These are phyloP conservation scores for Sus cebifrons DNA, from an alignment of 2,797 vertebrate species.

Conservation along the genomic window DNA sequence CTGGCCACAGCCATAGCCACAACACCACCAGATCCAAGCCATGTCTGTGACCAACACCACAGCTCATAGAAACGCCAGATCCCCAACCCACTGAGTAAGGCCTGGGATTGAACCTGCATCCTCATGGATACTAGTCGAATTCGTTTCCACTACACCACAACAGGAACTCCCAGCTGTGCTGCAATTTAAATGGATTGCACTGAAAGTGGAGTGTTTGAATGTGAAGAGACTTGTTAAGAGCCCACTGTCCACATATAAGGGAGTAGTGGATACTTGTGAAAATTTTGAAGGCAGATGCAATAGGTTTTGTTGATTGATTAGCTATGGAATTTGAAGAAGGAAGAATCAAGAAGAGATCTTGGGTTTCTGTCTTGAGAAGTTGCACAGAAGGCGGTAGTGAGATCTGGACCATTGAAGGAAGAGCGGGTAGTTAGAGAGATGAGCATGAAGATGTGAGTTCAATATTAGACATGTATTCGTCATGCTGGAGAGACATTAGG, in stretches of 20 bases:
- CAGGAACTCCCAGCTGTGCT: not conserved
- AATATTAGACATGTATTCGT: not conserved
- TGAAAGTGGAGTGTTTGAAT: not conserved
- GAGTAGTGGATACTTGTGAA: not conserved
- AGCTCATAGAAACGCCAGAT: too few relatives aligned
- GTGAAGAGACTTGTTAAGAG: slow-evolving; percentile 53
- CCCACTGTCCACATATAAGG: not conserved
- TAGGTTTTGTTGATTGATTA: slow-evolving; percentile 7
- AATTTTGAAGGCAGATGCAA: not conserved
- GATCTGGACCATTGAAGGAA: not conserved
- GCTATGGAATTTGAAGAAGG: slow-evolving; percentile 39
- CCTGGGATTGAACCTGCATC: too few relatives aligned
- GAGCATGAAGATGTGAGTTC: not conserved
- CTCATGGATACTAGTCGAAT: too few relatives aligned
- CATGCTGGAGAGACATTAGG: not conserved
- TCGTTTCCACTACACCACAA: too few relatives aligned
- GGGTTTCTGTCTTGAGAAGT: slow-evolving; percentile 38
- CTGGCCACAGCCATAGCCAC: too few relatives aligned
- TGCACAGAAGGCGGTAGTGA: not conserved
- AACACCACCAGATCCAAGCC: too few relatives aligned
- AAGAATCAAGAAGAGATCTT: not conserved
- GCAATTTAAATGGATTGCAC: not conserved
- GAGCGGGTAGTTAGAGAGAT: not conserved
- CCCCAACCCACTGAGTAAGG: too few relatives aligned
- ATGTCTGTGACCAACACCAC: too few relatives aligned